Percentiles rank a stretch among this genome's conserved stretches.
Conservation (phyloP, 2,888 invertebrate genomes). For the Acrocera orbiculus region DNA sequence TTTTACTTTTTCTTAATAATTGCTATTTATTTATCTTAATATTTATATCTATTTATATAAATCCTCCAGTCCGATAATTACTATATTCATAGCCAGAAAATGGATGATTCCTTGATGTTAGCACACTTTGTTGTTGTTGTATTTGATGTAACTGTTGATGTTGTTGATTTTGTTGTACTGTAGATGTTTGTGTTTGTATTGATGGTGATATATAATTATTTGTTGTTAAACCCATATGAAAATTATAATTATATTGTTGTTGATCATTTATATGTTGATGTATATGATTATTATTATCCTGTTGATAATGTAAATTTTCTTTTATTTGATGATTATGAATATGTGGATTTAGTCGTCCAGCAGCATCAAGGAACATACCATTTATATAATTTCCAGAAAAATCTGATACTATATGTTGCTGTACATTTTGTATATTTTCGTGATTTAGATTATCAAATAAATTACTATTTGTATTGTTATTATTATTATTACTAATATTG, state of each 20-base stretch:
- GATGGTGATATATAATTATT: slow-evolving; percentile 17
- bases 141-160: slow-evolving; percentile 7
- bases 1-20: too few relatives aligned
- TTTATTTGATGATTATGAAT: slow-evolving; percentile 10
- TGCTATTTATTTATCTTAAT: too few relatives aligned
- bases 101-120: slow-evolving; percentile 1
- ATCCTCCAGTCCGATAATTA: slow-evolving; percentile 6
- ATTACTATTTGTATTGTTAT: background rate
- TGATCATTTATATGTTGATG: slow-evolving; percentile 6
- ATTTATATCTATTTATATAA: slow-evolving; percentile 4
- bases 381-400: slow-evolving; percentile 13
- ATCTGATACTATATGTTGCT: slow-evolving; percentile 11
- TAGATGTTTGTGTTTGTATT: slow-evolving; percentile 12
- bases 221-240: slow-evolving; percentile 3
- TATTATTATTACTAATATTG: background rate
- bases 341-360: slow-evolving; percentile 11
- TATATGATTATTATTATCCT: slow-evolving; percentile 10
- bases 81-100: slow-evolving; percentile 6
- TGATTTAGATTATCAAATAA: background rate
- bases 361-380: slow-evolving; percentile 12
- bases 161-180: slow-evolving; percentile 20
- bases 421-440: slow-evolving; percentile 1
- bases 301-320: slow-evolving; percentile 9
- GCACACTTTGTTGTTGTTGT: slow-evolving; percentile 2
- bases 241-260: slow-evolving; percentile 12